Base-by-base conservation (phyloP, 2,113 vertebrate species). In the Neodon shergylaensis region DNA sequence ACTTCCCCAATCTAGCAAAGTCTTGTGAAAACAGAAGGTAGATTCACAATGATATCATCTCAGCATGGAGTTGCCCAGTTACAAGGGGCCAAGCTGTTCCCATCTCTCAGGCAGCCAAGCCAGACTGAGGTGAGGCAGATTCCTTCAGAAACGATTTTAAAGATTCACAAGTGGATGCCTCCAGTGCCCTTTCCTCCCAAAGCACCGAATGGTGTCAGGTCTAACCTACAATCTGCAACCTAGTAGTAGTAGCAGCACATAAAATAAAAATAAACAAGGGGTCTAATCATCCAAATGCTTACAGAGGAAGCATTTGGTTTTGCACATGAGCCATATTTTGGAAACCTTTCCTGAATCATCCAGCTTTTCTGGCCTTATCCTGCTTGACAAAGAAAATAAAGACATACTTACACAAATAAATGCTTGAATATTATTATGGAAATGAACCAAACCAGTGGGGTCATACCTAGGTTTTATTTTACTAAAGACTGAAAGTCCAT, bases 21-120 rank as follows among this genome's bases (percentile, higher is more conserved):
- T 66, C 74, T 87, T 90, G 49, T 95, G 74, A 83, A 95, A 93
- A 76, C 68, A 95, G 54, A 92, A 77, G 9, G 72, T 76, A 72
- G 70, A 83, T 39, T 83, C 36, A 5, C 3, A 19, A 31, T 54
- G 54, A n/a, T 76, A 49, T 33, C 68, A 42, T n/a, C 26, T 93
- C 83, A 83, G 28, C 68, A 44, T 9, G 13, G 58, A 87, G 84
- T 3, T 63, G 12, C 79, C 82, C 14, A 31, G 2, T 49, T 52
- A 44, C 26, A 66, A 91, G 73, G 31, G 66, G 70, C 63, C n/a
- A 70, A 70, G 39, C 28, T 72, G 39, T 65, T 7, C 2, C 21
- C 31, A 28, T 39, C 76, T 54, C 70, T 91, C 21, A 72, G 7
- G 3, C 36, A 36, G 31, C 68, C 74, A 87, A 21, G 33, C 13